phyloP scores from a whole-genome alignment of 2,113 vertebrate genomes.

The Echinops telfairi region DNA sequence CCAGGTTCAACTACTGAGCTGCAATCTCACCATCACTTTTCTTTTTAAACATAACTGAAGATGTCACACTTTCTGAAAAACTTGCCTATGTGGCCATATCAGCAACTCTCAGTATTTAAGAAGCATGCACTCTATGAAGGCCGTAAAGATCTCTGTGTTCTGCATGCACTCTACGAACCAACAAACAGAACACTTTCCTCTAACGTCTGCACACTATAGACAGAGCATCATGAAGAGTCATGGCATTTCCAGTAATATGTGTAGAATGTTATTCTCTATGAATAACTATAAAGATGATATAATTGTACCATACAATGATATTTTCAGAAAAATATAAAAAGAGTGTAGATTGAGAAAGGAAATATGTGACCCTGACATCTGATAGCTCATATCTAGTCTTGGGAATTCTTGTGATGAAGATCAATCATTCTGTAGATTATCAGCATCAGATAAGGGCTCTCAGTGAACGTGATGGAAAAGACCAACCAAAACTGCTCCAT shows the following conservation, averaged over 20 bases:
- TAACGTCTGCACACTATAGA: background rate
- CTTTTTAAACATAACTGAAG: background rate
- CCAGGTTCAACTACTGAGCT: background rate
- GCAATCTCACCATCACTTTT: background rate
- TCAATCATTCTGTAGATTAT: background rate
- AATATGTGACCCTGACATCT: background rate
- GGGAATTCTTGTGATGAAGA: background rate
- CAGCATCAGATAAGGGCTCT: background rate
- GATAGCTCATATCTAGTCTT: background rate
- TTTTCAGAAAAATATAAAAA: background rate
- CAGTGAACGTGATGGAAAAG: background rate
- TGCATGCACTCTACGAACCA: background rate
- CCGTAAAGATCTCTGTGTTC: background rate
- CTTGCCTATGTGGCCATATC: background rate
- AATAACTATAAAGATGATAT: background rate
- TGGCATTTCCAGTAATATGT: background rate
- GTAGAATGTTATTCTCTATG: background rate
- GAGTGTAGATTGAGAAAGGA: background rate
- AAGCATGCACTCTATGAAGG: background rate
- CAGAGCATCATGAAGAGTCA: background rate
- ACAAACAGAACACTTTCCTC: background rate
- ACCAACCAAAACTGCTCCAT: background rate
- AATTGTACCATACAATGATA: background rate
- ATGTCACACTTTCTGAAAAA: background rate
- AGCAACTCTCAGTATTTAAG: background rate